Evolutionary conservation across 2,888 invertebrate genomes (phyloP).

Genomic region (Tethea ocularis): DNA sequence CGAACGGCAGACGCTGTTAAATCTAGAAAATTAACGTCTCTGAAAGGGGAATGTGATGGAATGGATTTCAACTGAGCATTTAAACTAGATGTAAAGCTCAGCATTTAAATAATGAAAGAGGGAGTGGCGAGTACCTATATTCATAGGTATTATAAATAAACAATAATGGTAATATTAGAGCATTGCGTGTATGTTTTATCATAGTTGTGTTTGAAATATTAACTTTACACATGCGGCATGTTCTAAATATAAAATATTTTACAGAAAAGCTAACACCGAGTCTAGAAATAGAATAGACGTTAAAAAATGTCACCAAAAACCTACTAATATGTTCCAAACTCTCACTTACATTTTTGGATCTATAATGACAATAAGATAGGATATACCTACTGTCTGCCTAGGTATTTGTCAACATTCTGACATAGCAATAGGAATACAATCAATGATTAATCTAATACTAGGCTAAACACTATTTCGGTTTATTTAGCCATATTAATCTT

Average conservation of each 20-base stretch:
- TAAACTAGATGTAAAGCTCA: neutral
- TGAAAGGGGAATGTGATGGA: neutral
- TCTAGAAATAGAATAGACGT: too few species aligned
- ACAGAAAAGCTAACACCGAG: neutral
- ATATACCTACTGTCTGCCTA: too few species aligned
- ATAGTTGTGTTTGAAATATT: neutral
- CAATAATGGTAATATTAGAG: neutral
- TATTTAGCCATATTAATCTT: too few species aligned
- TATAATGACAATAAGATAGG: too few species aligned
- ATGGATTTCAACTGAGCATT: neutral
- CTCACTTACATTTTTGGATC: too few species aligned
- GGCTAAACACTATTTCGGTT: too few species aligned
- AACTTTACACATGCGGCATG: neutral
- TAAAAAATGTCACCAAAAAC: too few species aligned
- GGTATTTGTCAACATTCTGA: too few species aligned
- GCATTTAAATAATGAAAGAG: neutral
- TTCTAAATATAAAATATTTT: neutral
- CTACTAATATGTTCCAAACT: too few species aligned
- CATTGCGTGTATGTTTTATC: neutral
- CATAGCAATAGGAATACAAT: too few species aligned
- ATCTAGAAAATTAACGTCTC: neutral
- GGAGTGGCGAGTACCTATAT: neutral
- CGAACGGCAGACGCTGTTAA: neutral
- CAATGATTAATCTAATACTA: too few species aligned
- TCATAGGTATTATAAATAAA: neutral